Evolutionary conservation across 2,113 vertebrate species (phyloP).

Genomic region (Alligator mississippiensis): DNA sequence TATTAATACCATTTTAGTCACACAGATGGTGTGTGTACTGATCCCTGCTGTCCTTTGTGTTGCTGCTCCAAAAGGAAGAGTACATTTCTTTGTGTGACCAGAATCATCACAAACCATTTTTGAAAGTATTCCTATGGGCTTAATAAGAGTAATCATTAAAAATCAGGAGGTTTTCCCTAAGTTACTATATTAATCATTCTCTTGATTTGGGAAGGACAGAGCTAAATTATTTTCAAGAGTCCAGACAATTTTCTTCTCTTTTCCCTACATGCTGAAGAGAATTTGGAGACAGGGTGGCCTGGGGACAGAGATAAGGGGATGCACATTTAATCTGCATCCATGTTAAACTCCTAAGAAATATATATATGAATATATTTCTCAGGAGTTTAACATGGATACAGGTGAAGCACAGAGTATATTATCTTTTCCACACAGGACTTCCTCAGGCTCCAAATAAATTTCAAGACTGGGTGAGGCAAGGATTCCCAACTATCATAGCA

Average conservation of each 20-base stretch:
- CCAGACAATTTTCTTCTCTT: background rate
- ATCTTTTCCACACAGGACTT: background rate
- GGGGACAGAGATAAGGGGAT: background rate
- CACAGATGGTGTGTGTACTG: background rate
- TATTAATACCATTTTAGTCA: background rate
- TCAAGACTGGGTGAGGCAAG: background rate
- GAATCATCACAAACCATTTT: too few relatives aligned
- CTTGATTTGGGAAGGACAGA: rapidly evolving
- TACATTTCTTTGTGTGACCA: background rate
- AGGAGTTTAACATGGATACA: too few relatives aligned
- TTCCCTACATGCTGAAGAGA: background rate
- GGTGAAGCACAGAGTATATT: background rate
- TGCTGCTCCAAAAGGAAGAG: background rate
- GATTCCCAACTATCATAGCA: background rate
- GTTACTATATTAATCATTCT: background rate
- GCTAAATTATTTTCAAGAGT: background rate
- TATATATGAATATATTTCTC: background rate
- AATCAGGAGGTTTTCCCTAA: background rate
- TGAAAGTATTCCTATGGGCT: background rate
- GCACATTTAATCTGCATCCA: rapidly evolving
- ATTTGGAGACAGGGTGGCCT: background rate
- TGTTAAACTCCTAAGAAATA: background rate
- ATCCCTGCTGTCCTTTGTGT: background rate
- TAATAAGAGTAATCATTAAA: background rate
- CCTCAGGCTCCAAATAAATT: background rate